phyloP scores from a whole-genome alignment of 2,888 invertebrate species.

The Fragum whitleyi region DNA sequence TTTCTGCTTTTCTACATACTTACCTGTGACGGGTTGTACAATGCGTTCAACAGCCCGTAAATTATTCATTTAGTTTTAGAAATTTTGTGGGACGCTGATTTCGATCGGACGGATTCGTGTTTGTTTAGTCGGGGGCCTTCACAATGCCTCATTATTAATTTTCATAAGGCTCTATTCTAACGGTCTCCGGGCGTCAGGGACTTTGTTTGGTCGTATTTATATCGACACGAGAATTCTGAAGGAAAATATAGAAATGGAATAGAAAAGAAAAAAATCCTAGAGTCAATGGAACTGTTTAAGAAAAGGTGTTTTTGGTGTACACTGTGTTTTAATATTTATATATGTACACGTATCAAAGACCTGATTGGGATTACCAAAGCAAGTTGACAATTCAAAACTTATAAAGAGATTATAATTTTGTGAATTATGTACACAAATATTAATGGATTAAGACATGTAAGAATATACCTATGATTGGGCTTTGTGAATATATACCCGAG shows the following conservation, averaged over 20 bases:
- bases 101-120: slow-evolving; percentile 17
- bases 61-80: slow-evolving; percentile 25
- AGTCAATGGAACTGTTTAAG: slow-evolving; percentile 15
- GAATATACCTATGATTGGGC: slow-evolving; percentile 3
- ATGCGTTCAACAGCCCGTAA: slow-evolving; percentile 2
- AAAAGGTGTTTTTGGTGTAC: not conserved
- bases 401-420: not conserved
- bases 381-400: not conserved
- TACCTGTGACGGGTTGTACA: slow-evolving; percentile 8
- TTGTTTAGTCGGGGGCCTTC: slow-evolving; percentile 22
- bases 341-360: too few species aligned
- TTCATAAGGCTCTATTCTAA: slow-evolving; percentile 15
- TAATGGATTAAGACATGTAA: not conserved
- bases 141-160: slow-evolving; percentile 20
- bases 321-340: not conserved
- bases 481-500: not conserved
- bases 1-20: not conserved
- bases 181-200: not conserved
- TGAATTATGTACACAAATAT: slow-evolving; percentile 4
- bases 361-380: not conserved
- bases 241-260: not conserved
- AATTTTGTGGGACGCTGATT: slow-evolving; percentile 13
- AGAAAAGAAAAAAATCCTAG: not conserved
- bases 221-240: not conserved
- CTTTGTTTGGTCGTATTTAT: slow-evolving; percentile 15